Conservation (phyloP, 2,888 invertebrate genomes). For the Drosophila niveifrons region DNA sequence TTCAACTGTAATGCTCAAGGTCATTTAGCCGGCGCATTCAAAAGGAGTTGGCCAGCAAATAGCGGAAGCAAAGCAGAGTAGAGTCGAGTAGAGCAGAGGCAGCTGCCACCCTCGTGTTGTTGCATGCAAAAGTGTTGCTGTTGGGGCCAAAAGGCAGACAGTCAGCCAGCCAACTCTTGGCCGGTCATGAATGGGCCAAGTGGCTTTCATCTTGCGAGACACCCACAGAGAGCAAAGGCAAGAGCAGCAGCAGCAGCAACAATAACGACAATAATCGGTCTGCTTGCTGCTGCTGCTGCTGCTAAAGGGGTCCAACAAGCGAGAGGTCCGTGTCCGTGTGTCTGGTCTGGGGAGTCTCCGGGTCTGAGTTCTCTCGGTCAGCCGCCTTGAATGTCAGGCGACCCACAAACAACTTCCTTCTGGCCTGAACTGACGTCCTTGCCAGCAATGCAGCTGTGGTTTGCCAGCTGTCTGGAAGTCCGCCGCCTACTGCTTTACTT, state of each 20-base stretch:
- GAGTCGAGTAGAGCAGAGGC: slow-evolving; percentile 4
- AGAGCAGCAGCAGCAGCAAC: slow-evolving; percentile 23
- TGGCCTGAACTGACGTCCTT: slow-evolving; percentile 63
- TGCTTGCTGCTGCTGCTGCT: too few relatives aligned
- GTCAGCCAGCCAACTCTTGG: slow-evolving; percentile 40
- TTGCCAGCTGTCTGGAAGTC: slow-evolving; percentile 67
- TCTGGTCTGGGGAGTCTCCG: neutral
- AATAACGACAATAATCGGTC: slow-evolving; percentile 59
- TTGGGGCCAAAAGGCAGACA: slow-evolving; percentile 53
- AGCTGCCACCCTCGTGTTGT: slow-evolving; percentile 8
- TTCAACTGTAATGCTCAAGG: slow-evolving; percentile 75
- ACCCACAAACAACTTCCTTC: slow-evolving; percentile 78
- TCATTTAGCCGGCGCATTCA: slow-evolving; percentile 61
- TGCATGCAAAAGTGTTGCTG: slow-evolving; percentile 43
- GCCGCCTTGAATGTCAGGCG: slow-evolving; percentile 70
- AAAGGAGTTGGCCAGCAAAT: slow-evolving; percentile 59
- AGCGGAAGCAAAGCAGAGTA: slow-evolving; percentile 37
- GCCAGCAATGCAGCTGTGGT: slow-evolving; percentile 80
- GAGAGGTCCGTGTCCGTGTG: neutral
- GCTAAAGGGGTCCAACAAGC: slow-evolving; percentile 62
- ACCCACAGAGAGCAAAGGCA: slow-evolving; percentile 51
- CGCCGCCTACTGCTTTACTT: slow-evolving; percentile 14
- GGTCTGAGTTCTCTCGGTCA: slow-evolving; percentile 61
- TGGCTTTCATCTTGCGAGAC: slow-evolving; percentile 80
- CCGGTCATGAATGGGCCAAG: slow-evolving; percentile 69